phyloP scores from a whole-genome alignment of 2,797 vertebrate species.

The Ara ararauna region DNA sequence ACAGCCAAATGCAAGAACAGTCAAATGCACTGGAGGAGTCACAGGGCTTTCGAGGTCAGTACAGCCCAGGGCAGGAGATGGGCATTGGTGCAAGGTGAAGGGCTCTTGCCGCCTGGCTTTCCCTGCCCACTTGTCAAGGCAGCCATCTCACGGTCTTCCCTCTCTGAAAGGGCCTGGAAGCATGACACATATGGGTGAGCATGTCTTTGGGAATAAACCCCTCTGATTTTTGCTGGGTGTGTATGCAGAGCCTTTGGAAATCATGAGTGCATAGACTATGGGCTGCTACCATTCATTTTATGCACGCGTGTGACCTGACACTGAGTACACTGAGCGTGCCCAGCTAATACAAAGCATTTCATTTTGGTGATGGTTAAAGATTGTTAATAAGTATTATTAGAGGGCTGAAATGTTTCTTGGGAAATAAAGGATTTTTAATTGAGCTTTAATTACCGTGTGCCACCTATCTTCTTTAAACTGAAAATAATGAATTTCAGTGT shows the following conservation, averaged over 20 bases:
- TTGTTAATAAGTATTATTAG: neutral
- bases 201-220: neutral
- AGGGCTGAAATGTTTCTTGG: neutral
- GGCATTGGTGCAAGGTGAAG: neutral
- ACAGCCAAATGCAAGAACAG: neutral
- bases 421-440: neutral
- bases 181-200: accelerated
- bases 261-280: accelerated
- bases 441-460: neutral
- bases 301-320: accelerated
- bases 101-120: accelerated
- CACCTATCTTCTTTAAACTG: neutral
- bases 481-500: conserved; percentile 7
- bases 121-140: neutral
- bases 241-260: neutral
- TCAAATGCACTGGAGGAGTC: neutral
- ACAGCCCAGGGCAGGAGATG: neutral
- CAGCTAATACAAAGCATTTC: neutral
- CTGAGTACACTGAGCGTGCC: neutral
- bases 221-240: neutral
- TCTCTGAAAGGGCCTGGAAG: neutral
- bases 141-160: neutral
- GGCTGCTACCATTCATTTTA: neutral
- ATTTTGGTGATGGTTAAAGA: neutral
- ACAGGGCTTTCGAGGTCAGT: neutral